These are phyloP conservation scores for Pterostichus niger DNA, from an alignment of 2,888 invertebrate genomes.

Conservation along the genomic window DNA sequence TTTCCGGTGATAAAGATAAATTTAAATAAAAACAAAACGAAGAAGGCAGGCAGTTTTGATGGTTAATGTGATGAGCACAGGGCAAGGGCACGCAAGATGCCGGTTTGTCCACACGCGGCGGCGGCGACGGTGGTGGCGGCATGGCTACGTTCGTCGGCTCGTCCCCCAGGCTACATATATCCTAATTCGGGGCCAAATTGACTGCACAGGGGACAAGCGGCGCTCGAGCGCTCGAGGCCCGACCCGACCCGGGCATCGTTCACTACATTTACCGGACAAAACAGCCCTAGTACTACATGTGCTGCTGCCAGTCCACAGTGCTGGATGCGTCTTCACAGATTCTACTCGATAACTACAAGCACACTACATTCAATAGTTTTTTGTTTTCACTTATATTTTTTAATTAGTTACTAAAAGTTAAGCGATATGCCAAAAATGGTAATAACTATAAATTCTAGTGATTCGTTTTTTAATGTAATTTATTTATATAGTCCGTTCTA, in stretches of 20 bases:
- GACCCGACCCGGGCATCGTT: conserved; percentile 3
- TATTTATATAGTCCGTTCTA: too few relatives aligned
- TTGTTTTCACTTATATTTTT: too few relatives aligned
- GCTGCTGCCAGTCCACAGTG: neutral
- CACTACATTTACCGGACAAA: conserved; percentile 52
- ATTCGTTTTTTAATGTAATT: too few relatives aligned
- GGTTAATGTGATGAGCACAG: conserved; percentile 28
- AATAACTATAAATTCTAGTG: too few relatives aligned
- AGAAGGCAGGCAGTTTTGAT: conserved; percentile 42
- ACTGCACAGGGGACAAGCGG: conserved; percentile 52
- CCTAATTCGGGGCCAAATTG: conserved; percentile 49
- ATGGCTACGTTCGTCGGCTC: neutral
- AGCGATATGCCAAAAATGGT: too few relatives aligned
- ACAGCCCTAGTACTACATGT: conserved; percentile 27
- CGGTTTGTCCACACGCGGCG: conserved; percentile 22
- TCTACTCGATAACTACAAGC: neutral
- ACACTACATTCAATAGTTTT: neutral
- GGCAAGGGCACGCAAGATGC: neutral
- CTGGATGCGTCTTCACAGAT: neutral
- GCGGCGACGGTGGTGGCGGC: neutral
- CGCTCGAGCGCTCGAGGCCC: conserved; percentile 17
- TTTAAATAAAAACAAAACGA: conserved; percentile 58
- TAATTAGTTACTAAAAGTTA: too few relatives aligned
- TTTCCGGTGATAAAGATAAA: conserved; percentile 58
- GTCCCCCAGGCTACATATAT: conserved; percentile 52